Percentiles rank a stretch among this genome's conserved stretches.
phyloP scores from a whole-genome alignment of 64 coral and sea anemone species.

The Orbicella faveolata region DNA sequence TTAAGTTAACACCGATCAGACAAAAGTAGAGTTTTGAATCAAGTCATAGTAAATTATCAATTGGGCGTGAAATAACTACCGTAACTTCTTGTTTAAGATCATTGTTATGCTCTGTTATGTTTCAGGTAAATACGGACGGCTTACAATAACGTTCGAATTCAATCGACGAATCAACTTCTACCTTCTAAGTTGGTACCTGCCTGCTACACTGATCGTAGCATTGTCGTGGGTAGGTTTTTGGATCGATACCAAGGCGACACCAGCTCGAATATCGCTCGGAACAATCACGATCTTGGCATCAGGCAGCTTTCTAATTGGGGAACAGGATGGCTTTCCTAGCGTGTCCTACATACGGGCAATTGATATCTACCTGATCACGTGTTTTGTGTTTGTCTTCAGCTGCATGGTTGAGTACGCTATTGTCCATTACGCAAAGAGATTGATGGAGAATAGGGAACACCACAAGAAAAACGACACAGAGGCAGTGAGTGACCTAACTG shows the following conservation, averaged over 20 bases:
- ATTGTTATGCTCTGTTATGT: neutral
- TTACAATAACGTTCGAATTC: constrained; percentile 55
- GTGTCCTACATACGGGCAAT: constrained; percentile 79
- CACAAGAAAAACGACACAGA: neutral
- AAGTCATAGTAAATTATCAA: no score
- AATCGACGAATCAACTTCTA: constrained; percentile 70
- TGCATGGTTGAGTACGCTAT: constrained; percentile 74
- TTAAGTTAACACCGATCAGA: no score
- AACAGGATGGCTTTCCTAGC: constrained; percentile 54
- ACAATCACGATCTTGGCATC: constrained; percentile 81
- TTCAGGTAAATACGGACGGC: constrained; percentile 43
- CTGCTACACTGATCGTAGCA: constrained; percentile 61
- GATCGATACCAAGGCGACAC: constrained; percentile 72
- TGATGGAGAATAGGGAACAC: neutral
- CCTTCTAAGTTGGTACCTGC: constrained; percentile 67
- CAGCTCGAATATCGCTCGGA: constrained; percentile 70
- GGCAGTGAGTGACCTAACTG: neutral
- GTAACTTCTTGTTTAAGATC: no score
- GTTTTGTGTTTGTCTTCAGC: constrained; percentile 71
- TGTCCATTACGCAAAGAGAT: constrained; percentile 50
- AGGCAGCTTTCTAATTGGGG: constrained; percentile 63
- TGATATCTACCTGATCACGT: constrained; percentile 75
- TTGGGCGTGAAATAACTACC: neutral
- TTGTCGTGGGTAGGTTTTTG: constrained; percentile 83
- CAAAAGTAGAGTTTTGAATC: no score